Evolutionary conservation across 2,797 vertebrate species (phyloP), one percentile per base, ranked within the genome.

Genomic region (Xenopus petersii): DNA sequence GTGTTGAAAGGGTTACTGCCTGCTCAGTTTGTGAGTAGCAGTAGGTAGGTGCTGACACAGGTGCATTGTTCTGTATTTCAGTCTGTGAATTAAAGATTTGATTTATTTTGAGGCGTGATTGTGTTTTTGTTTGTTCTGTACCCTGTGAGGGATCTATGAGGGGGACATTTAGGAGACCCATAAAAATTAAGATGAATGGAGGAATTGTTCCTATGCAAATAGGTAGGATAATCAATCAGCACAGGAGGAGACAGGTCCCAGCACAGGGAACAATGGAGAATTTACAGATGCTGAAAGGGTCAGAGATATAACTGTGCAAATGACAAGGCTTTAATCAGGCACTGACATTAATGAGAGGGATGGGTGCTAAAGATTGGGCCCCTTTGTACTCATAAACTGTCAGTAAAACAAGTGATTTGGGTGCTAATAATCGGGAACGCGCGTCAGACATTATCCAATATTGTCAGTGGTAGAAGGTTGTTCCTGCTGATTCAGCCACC

Each of bases 311-410:
- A 17, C 17, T 21, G 42, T 26, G 12, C 24, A 16, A n/a, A 9
- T 10, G 10, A 5, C 12, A 67, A 56, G 61, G 61, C 49, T 59
- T 60, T 68, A 61, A 74, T 62, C 64, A 61, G 17, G 21, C 10
- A 1, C 6, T 62, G 65, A 74, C 64, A 68, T 74, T 67, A 74
- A 74, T 74, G 65, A 26, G 12, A 33, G 30, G 8, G 48, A 47
- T 74, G 65, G 46, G 10, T 24, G n/a, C 8, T 13, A 16, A 10
- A 74, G 64, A 74, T 74, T 74, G 49, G 17, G 16, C 24, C 49
- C 11, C 15, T 51, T 51, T 51, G 49, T 51, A 1, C 10, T 51
- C 49, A 12, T 2, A 51, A 12, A 1, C 15, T 1, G 49, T 5
- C 36, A 42, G 15, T 51, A 13, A 12, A 51, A 15, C 15, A 12